Percentiles rank a stretch among this genome's conserved stretches.
These are phyloP conservation scores for Cervus canadensis DNA, from an alignment of 2,113 vertebrate species.

Conservation along the genomic window DNA sequence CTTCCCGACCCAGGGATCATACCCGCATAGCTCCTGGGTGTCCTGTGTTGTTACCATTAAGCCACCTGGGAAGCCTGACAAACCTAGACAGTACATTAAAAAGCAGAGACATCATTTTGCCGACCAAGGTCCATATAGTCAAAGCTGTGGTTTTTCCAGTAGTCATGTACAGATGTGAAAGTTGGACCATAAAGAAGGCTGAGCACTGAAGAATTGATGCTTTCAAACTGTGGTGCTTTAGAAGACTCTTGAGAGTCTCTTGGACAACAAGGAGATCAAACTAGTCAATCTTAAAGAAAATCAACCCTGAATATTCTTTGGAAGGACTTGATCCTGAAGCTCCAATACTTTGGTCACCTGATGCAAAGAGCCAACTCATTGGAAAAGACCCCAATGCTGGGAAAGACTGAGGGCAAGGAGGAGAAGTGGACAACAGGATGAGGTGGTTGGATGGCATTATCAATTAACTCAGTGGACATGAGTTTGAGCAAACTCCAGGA, in stretches of 20 bases:
- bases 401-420: background rate
- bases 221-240: background rate
- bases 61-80: background rate
- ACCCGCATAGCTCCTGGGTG: background rate
- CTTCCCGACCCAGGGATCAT: background rate
- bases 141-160: background rate
- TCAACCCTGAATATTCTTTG: background rate
- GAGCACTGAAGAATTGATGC: background rate
- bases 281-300: background rate
- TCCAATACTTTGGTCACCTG: background rate
- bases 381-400: background rate
- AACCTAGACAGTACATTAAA: background rate
- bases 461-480: background rate
- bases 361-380: background rate
- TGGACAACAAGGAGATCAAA: background rate
- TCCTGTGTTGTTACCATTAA: background rate
- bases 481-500: background rate
- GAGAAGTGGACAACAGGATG: background rate
- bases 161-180: background rate
- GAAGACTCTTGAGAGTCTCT: background rate
- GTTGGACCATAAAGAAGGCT: background rate
- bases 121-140: background rate
- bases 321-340: background rate
- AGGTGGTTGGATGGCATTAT: background rate
- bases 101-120: background rate